Evolutionary conservation across 2,797 vertebrate genomes (phyloP).

Genomic region (Sebastes nivosus): DNA sequence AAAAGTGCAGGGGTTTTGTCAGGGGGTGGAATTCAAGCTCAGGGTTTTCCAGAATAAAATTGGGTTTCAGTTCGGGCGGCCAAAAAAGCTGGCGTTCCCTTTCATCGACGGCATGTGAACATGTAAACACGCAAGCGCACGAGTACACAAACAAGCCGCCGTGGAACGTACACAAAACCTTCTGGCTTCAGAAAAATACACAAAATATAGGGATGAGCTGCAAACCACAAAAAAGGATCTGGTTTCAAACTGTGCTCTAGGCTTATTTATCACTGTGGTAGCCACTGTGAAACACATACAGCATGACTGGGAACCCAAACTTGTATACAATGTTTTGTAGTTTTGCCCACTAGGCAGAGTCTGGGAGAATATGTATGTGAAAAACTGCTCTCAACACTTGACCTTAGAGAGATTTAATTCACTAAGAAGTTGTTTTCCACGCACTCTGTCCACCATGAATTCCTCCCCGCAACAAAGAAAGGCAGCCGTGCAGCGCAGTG

Average conservation of each 20-base stretch:
- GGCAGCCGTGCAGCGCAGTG: slow-evolving; percentile 44
- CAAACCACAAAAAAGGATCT: slow-evolving; percentile 52
- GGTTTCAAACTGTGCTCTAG: slow-evolving; percentile 35
- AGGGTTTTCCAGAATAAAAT: slow-evolving; percentile 55
- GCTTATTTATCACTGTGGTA: slow-evolving; percentile 32
- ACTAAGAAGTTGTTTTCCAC: slow-evolving; percentile 36
- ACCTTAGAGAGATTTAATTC: slow-evolving; percentile 48
- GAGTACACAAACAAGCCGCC: slow-evolving; percentile 1
- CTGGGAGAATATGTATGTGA: slow-evolving; percentile 3
- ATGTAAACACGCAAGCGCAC: slow-evolving; percentile 36
- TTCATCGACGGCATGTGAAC: slow-evolving; percentile 44
- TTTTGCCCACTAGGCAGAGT: slow-evolving; percentile 3
- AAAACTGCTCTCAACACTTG: slow-evolving; percentile 46
- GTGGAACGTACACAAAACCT: slow-evolving; percentile 26
- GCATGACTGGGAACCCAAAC: slow-evolving; percentile 9
- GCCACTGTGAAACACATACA: slow-evolving; percentile 25
- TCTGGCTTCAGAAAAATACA: slow-evolving; percentile 29
- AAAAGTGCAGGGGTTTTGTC: slow-evolving; percentile 14
- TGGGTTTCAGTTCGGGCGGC: slow-evolving; percentile 45
- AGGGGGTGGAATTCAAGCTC: slow-evolving; percentile 11
- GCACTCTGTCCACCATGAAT: slow-evolving; percentile 36
- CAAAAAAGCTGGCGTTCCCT: slow-evolving; percentile 40
- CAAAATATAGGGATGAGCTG: slow-evolving; percentile 38
- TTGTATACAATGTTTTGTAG: slow-evolving; percentile 21
- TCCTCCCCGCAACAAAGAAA: slow-evolving; percentile 65